Evolutionary conservation across 2,888 invertebrate species (phyloP).

Genomic region (Escarpia spicata): DNA sequence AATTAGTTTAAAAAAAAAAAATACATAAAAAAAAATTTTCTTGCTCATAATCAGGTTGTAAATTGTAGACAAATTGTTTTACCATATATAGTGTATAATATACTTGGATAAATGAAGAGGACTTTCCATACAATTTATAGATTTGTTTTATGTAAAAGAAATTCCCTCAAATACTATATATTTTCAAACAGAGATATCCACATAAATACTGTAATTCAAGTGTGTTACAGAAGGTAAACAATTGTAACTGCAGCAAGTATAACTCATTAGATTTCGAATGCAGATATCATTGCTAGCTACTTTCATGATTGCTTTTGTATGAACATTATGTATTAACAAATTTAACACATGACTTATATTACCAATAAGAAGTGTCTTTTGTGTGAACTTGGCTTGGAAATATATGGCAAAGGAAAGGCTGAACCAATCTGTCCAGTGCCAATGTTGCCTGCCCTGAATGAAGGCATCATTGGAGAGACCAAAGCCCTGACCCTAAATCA

Average conservation of each 20-base stretch:
- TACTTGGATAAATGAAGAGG: neutral
- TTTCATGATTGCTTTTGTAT: neutral
- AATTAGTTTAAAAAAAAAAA: no score
- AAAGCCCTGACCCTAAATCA: slow-evolving; percentile 13
- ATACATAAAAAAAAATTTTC: no score
- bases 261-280: neutral
- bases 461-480: neutral
- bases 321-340: no score
- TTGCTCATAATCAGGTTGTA: no score
- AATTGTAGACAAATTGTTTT: neutral
- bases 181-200: neutral
- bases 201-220: neutral
- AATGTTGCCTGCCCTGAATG: neutral
- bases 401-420: neutral
- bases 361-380: no score
- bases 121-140: neutral
- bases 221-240: neutral
- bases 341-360: no score
- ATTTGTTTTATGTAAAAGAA: neutral
- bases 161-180: neutral
- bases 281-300: neutral
- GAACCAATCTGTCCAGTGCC: neutral
- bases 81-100: neutral
- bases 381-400: neutral
- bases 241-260: neutral